Evolutionary conservation across 2,888 invertebrate genomes (phyloP), one percentile per base, ranked within the genome.

Genomic region (Lordiphosa andalusiaca): DNA sequence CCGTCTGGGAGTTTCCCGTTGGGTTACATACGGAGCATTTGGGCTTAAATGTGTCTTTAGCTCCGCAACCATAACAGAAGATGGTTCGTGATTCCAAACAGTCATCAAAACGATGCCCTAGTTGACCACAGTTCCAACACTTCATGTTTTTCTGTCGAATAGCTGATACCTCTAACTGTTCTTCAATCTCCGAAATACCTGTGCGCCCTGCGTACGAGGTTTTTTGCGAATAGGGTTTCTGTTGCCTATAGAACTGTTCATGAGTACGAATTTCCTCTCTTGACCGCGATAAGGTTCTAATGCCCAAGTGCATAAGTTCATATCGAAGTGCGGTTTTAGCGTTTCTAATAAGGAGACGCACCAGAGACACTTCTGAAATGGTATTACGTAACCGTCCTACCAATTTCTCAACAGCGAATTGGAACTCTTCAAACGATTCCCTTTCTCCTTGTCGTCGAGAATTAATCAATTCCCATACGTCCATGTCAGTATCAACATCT

Each of bases 381-480:
- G 5, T 23, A 23, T 23, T 53, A 1, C 12, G 30, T 4, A 53
- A 40, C 1, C 40, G 39, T 5, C 33, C 16, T 4, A 48, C 41
- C 0, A 48, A 36, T 9, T 25, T 48, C 21, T 58, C 48, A 0
- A 53, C 37, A 10, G 41, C 19, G n/a, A 44, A 57, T 30, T 46
- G 46, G 12, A 21, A 51, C 6, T 57, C 59, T 7, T 59, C 59
- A 16, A 54, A 59, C 0, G 44, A 13, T 30, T 50, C 49, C 9
- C 9, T 21, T 1, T 56, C 39, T 1, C 33, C 44, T 23, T 56
- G 55, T 5, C 38, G 42, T 9, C 55, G 30, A 2, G 2, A 25
- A 23, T 41, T 44, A 3, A 56, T 55, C 0, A 13, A n/a, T 1
- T 49, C 44, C 49, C 44, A 56, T 10, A 50, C 44, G 6, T 50